These are phyloP conservation scores for Corythornis vintsioides DNA, from an alignment of 2,113 vertebrate species.

Conservation along the genomic window DNA sequence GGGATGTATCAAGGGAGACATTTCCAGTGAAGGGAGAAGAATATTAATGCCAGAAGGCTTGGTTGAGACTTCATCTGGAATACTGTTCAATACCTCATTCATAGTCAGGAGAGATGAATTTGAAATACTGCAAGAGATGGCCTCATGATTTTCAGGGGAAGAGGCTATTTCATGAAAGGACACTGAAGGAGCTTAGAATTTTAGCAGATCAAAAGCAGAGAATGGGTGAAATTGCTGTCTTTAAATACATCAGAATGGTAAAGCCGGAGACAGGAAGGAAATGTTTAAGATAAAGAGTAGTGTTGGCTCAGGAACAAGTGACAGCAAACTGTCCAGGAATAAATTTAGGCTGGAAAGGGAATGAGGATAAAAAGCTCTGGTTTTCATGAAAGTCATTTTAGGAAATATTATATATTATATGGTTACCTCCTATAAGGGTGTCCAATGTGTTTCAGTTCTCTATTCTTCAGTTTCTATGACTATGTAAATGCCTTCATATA, in stretches of 20 bases:
- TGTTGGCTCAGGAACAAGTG: slow-evolving; percentile 52
- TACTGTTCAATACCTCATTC: slow-evolving; percentile 61
- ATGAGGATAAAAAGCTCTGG: not conserved
- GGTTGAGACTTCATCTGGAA: slow-evolving; percentile 49
- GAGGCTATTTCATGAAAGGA: slow-evolving; percentile 57
- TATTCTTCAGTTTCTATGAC: not conserved
- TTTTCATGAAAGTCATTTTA: not conserved
- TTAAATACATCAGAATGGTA: slow-evolving; percentile 58
- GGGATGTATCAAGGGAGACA: slow-evolving; percentile 20
- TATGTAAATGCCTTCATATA: not conserved
- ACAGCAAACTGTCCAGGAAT: slow-evolving; percentile 55
- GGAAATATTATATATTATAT: not conserved
- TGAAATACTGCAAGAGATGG: not conserved
- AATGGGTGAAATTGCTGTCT: slow-evolving; percentile 37
- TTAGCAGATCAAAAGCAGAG: slow-evolving; percentile 52
- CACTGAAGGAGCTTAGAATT: slow-evolving; percentile 13
- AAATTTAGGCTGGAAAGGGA: slow-evolving; percentile 46
- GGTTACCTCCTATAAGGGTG: not conserved
- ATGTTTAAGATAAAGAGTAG: slow-evolving; percentile 56
- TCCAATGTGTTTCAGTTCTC: not conserved
- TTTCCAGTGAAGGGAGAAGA: slow-evolving; percentile 39
- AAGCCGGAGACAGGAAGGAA: slow-evolving; percentile 65
- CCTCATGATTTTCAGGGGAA: slow-evolving; percentile 43
- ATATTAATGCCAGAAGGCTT: slow-evolving; percentile 41
- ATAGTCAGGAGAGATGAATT: slow-evolving; percentile 42